Base-by-base conservation (phyloP, 2,113 vertebrate species). In the Cranoglanis bouderius region DNA sequence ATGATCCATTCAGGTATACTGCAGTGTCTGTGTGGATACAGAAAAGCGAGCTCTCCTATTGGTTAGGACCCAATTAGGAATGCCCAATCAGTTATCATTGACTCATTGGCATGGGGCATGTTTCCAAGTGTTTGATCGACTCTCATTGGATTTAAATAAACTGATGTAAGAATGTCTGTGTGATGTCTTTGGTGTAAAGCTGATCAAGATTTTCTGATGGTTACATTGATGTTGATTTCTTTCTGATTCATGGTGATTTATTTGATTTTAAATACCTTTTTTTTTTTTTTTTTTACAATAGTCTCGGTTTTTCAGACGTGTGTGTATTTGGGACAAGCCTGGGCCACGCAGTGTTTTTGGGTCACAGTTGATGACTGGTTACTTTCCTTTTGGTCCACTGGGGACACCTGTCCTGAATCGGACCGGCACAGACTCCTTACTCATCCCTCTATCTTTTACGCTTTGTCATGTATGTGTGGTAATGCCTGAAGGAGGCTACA, bases 351-450 rank as follows among this genome's bases (percentile, higher is more conserved):
- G 85, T 70, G 75, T 85, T 83, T 91, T 89, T 90, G 87, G 93
- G 90, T 93, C 92, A 92, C 72, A 2, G 87, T 93, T 89, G 91
- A 88, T 85, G 67, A 90, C 80, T 89, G 26, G 55, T 86, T 90
- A 61, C 84, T 82, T 87, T 92, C 46, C 38, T 88, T 74, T 32
- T 82, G 75, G 88, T 82, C 88, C 90, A 72, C 38, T 84, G 43
- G 88, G 91, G 87, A 87, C 88, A 92, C 90, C 90, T 92, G 89
- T 72, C 82, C 81, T 90, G 87, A 61, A 89, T 87, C 70, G 86
- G 84, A 61, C 70, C n/a, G 9, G 24, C 70, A 61, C 40, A 19
- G 32, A 59, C 80, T 43, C 65, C 63, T 77, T n/a, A 35, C n/a
- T 59, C 84, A 80, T 75, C 21, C 74, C 84, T 85, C 61, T 26